Evolutionary conservation across 1,140 invertebrate genomes (phyloP), one percentile per base, ranked within the genome.

Genomic region (Phenacoccus solenopsis): DNA sequence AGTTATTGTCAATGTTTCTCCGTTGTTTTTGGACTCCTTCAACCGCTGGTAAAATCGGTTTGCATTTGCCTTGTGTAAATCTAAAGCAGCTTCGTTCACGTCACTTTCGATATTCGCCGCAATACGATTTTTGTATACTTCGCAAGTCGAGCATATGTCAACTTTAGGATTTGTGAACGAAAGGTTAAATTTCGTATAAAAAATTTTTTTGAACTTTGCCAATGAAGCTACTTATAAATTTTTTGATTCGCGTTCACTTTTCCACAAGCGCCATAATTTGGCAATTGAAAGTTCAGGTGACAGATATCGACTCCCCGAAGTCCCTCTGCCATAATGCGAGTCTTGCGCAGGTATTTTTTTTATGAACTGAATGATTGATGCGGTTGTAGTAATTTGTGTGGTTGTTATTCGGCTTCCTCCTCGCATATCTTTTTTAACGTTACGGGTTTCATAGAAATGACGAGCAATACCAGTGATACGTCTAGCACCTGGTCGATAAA

Each of bases 201-300:
- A 71, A 22, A 71, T 67, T 68, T 57, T 68, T 24, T 67, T 28
- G 49, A 35, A 71, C 27, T 38, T 71, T 16, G 13, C 27, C 28
- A 71, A 49, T 24, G 27, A 64, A 9, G 24, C n/a, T n/a, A 32
- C 28, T 13, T 12, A 24, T 67, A 22, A 67, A 24, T 57, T 3
- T 10, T 38, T 2, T 25, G 22, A 16, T 12, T 57, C 4, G 9
- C 69, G 61, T 28, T 71, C 64, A n/a, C 28, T 49, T 9, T 1
- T 22, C 61, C 38, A 71, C 35, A 35, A 20, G 25, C 20, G 20
- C 32, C 70, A 67, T 61, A 71, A 27, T 10, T 49, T 10, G 10
- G 32, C 22, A 10, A 67, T 68, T 12, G 9, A 25, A 35, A 70
- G 20, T 13, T 59, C 59, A n/a, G 59, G 67, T n/a, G 59, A 61